phyloP scores from a whole-genome alignment of 2,797 vertebrate genomes.

The Acanthiza pusilla region DNA sequence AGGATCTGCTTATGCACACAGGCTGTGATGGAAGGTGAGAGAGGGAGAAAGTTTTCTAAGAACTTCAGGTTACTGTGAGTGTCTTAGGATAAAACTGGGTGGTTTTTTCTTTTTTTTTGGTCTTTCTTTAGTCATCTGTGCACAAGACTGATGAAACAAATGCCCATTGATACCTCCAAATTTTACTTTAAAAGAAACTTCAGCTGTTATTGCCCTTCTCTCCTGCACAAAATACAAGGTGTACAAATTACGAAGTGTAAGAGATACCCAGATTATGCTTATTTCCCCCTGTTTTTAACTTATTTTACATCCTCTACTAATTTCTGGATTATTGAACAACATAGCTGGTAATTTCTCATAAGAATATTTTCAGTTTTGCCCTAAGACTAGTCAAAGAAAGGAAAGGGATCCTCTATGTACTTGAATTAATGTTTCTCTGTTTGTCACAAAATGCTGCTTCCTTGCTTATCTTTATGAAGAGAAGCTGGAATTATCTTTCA shows the following conservation, averaged over 20 bases:
- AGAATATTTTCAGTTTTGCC: not conserved
- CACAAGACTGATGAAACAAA: not conserved
- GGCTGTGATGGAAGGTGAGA: not conserved
- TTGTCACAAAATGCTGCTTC: not conserved
- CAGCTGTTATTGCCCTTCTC: not conserved
- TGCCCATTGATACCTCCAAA: not conserved
- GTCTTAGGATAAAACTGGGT: not conserved
- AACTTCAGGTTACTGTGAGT: not conserved
- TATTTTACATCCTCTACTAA: not conserved
- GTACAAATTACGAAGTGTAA: not conserved
- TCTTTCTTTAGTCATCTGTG: not conserved
- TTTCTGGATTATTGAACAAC: not conserved
- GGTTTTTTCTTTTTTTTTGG: not conserved
- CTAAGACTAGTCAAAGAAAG: not conserved
- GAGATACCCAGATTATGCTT: not conserved
- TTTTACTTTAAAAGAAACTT: not conserved
- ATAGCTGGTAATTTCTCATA: not conserved
- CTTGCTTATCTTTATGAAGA: not conserved
- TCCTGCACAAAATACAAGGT: not conserved
- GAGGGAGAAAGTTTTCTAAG: not conserved
- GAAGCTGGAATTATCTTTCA: not conserved
- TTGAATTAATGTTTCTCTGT: not conserved
- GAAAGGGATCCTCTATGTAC: not conserved
- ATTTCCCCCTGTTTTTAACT: rapidly evolving
- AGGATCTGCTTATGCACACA: not conserved